Evolutionary conservation across 2,797 vertebrate species (phyloP).

Genomic region (Urophycis tenuis): DNA sequence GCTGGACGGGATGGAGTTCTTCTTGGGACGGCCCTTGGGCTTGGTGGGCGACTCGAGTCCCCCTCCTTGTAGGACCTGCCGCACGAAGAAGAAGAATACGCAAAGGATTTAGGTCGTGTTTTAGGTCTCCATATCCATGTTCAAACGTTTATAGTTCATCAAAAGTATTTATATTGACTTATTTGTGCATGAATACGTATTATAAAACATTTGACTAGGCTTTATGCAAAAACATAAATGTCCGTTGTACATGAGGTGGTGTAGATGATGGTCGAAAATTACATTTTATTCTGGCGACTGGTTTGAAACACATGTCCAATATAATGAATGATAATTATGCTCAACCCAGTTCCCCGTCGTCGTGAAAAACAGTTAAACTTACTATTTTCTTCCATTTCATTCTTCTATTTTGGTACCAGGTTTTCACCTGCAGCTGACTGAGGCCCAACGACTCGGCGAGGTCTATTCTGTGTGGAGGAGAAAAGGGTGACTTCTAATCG

Average conservation of each 20-base stretch:
- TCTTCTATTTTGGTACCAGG: conserved; percentile 97
- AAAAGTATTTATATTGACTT: neutral
- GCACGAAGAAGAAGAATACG: neutral
- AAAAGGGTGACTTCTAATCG: neutral
- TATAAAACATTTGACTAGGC: neutral
- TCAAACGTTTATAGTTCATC: neutral
- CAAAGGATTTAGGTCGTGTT: neutral
- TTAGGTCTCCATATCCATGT: neutral
- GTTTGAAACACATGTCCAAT: neutral
- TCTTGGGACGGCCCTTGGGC: conserved; percentile 95
- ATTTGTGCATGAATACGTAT: neutral
- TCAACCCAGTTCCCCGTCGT: neutral
- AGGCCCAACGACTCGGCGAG: conserved; percentile 95
- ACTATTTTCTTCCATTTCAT: conserved; percentile 99
- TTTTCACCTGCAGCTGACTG: conserved; percentile 98
- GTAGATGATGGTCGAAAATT: neutral
- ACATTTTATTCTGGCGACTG: too few relatives aligned
- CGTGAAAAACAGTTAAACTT: conserved; percentile 59
- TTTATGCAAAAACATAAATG: neutral
- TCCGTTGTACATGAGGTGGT: too few relatives aligned
- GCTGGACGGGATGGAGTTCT: conserved; percentile 94
- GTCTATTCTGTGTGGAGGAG: conserved; percentile 82
- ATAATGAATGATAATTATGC: neutral
- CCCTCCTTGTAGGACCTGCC: conserved; percentile 90
- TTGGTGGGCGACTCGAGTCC: conserved; percentile 96